Evolutionary conservation across 2,797 vertebrate species (phyloP).

Genomic region (Pseudochaenichthys georgianus): DNA sequence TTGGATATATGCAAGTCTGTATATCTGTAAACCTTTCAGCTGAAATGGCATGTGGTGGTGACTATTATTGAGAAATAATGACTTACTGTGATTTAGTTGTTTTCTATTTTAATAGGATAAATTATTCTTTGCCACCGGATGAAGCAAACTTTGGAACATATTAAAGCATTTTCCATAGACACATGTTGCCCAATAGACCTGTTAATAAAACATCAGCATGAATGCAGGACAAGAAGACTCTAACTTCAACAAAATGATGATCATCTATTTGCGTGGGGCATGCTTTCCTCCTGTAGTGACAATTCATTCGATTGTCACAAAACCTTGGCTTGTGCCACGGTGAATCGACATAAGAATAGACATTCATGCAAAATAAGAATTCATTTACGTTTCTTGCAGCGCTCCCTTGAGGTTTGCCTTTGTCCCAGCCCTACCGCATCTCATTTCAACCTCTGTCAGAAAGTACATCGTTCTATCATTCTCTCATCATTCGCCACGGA

Average conservation of each 20-base stretch:
- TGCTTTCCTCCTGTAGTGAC: slow-evolving; percentile 39
- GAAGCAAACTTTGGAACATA: neutral
- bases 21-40: neutral
- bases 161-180: neutral
- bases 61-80: slow-evolving; percentile 6
- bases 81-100: slow-evolving; percentile 18
- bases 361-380: slow-evolving; percentile 47
- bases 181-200: neutral
- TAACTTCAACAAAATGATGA: neutral
- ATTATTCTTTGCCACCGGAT: neutral
- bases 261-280: neutral
- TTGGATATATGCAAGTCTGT: neutral
- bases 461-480: slow-evolving; percentile 58
- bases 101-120: slow-evolving; percentile 9
- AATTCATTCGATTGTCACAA: slow-evolving; percentile 79
- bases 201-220: neutral
- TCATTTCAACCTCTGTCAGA: slow-evolving; percentile 66
- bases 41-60: neutral
- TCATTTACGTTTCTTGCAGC: slow-evolving; percentile 65
- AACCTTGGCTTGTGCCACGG: slow-evolving; percentile 77
- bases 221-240: neutral
- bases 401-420: slow-evolving; percentile 72
- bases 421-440: slow-evolving; percentile 57
- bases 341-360: slow-evolving; percentile 53
- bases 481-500: slow-evolving; percentile 52